Conservation (phyloP, 2,888 invertebrate genomes). For the Agriopis aurantiaria region DNA sequence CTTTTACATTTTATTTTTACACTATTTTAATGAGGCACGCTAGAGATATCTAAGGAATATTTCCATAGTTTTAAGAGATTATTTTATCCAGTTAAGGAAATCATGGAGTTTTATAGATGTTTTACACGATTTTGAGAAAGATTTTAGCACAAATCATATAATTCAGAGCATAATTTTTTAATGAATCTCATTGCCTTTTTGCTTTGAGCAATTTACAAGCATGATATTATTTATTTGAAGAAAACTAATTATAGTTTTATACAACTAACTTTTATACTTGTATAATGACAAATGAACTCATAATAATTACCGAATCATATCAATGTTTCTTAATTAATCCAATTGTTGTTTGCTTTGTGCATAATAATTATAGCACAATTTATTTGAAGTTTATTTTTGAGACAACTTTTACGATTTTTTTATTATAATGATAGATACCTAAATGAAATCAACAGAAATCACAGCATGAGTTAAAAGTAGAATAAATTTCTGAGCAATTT, state of each 20-base stretch:
- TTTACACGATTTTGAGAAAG: conserved; percentile 55
- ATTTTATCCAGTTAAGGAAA: conserved; percentile 20
- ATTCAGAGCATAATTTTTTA: background rate
- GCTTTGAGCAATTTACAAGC: background rate
- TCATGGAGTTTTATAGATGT: conserved; percentile 37
- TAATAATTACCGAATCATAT: too few relatives aligned
- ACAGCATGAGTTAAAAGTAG: background rate
- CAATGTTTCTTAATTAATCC: too few relatives aligned
- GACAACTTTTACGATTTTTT: too few relatives aligned
- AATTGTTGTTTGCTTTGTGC: too few relatives aligned
- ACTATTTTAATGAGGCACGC: conserved; percentile 15
- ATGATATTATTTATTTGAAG: conserved; percentile 1
- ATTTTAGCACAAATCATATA: conserved; percentile 36
- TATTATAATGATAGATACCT: too few relatives aligned
- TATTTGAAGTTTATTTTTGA: background rate
- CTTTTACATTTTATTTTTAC: conserved; percentile 10
- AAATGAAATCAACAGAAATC: background rate
- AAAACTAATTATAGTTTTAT: too few relatives aligned
- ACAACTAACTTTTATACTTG: too few relatives aligned
- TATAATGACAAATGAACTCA: too few relatives aligned
- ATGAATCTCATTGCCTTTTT: conserved; percentile 12
- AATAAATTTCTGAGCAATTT: background rate
- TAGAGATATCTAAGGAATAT: conserved; percentile 10
- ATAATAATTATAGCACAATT: background rate
- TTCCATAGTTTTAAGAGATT: conserved; percentile 24